A percentile compares a stretch with the other conserved stretches of the same genome.
Conservation (phyloP, 2,888 invertebrate species). For the Drosophila neotestacea region DNA sequence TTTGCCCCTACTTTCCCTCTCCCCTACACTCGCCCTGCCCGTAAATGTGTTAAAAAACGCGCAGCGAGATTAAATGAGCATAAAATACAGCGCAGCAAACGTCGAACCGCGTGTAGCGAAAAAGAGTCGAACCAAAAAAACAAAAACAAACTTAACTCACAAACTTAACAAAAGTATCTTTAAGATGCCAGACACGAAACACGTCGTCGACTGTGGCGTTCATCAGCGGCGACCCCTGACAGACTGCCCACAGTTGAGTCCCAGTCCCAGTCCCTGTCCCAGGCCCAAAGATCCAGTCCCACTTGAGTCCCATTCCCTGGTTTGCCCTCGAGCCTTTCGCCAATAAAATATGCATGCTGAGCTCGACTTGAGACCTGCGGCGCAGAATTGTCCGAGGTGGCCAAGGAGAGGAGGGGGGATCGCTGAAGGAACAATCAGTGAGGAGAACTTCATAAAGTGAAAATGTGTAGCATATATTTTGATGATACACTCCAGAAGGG, state of each 20-base stretch:
- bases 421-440: slow-evolving; percentile 40
- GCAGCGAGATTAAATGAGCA: slow-evolving; percentile 79
- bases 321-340: slow-evolving; percentile 61
- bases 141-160: too few species aligned
- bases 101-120: slow-evolving; percentile 53
- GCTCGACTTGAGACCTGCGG: slow-evolving; percentile 63
- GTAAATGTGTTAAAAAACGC: slow-evolving; percentile 80
- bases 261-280: slow-evolving; percentile 30
- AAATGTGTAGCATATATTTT: slow-evolving; percentile 74
- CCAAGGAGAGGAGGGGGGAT: background rate
- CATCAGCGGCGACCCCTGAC: slow-evolving; percentile 69
- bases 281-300: slow-evolving; percentile 36
- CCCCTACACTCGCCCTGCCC: slow-evolving; percentile 28
- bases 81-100: slow-evolving; percentile 71
- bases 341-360: slow-evolving; percentile 76
- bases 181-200: slow-evolving; percentile 78
- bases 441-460: slow-evolving; percentile 73
- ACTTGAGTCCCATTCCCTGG: slow-evolving; percentile 38
- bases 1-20: background rate
- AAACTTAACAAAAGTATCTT: slow-evolving; percentile 60
- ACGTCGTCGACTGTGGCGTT: slow-evolving; percentile 67
- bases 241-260: slow-evolving; percentile 57
- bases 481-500: slow-evolving; percentile 41
- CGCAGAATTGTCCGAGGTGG: slow-evolving; percentile 27
- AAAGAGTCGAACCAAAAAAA: slow-evolving; percentile 26